Conservation (phyloP, 2,797 vertebrate genomes). For the Protosalanx chinensis region DNA sequence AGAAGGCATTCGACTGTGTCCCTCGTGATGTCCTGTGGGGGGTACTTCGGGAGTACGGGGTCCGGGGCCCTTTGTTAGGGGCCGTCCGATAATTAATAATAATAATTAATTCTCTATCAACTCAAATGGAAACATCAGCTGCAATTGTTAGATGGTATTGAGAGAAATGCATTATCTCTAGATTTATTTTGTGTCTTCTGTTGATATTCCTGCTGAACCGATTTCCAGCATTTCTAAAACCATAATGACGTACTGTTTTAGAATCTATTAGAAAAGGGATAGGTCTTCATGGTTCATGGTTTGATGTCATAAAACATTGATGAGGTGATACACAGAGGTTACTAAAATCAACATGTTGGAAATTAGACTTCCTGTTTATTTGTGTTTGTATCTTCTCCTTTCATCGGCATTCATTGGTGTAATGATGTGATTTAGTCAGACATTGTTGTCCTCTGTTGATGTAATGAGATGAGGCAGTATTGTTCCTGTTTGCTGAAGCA, state of each 20-base stretch:
- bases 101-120: no score
- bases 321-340: slow-evolving; percentile 19
- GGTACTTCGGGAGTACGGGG: no score
- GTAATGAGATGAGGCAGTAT: slow-evolving; percentile 57
- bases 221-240: slow-evolving; percentile 55
- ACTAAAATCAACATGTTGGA: slow-evolving; percentile 39
- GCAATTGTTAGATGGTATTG: no score
- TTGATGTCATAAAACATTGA: slow-evolving; percentile 45
- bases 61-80: no score
- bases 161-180: slow-evolving; percentile 2
- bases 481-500: slow-evolving; percentile 55
- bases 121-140: no score
- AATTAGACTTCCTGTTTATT: slow-evolving; percentile 36
- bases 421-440: slow-evolving; percentile 57
- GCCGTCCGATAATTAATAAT: no score
- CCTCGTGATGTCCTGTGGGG: no score
- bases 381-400: slow-evolving; percentile 54
- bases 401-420: slow-evolving; percentile 35
- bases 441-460: slow-evolving; percentile 49
- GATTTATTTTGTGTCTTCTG: slow-evolving; percentile 19
- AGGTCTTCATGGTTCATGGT: slow-evolving; percentile 51
- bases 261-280: slow-evolving; percentile 56
- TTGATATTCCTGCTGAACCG: slow-evolving; percentile 43
- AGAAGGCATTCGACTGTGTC: no score
- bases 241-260: slow-evolving; percentile 40